Evolutionary conservation across 53 echinoderm and acorn worm species (phyloP), one percentile per base, ranked within the genome.

Genomic region (Luidia sarsii): DNA sequence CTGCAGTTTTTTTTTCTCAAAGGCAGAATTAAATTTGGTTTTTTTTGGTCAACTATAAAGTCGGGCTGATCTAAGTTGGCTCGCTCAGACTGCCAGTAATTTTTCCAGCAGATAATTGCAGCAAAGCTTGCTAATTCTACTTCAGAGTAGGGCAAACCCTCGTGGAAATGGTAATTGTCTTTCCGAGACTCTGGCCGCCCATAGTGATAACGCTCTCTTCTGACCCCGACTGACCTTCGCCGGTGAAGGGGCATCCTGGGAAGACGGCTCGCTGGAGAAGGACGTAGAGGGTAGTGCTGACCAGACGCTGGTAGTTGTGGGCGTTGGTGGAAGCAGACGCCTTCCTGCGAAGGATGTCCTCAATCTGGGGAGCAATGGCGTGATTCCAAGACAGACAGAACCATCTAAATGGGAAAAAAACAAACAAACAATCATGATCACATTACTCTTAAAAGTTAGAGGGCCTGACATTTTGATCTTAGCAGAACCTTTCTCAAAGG

Each of bases 261-360:
- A 96, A 80, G 81, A 96, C 88, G 8, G 96, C 92, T 56, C 86
- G 82, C 83, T 92, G 90, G n/a, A 96, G 86, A 11, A 96, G 90
- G 46, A 96, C 96, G 81, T 90, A 96, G 82, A 96, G 90, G 41
- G 96, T 92, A 14, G 96, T 96, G 75, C 79, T 96, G 15, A 88
- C 92, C 24, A 93, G 86, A 54, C 90, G 91, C 46, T 91, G 75
- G 69, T 65, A 57, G 63, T 66, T 75, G 51, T 87, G 71, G 9
- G 82, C 20, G 39, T 73, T 64, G n/a, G 92, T 49, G 1, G 86
- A 63, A 21, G 64, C 15, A 57, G 65, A 69, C 51, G 53, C 57
- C 15, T 67, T 82, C 66, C 75, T 87, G 55, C 84, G 92, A 11
- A 96, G 63, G 31, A 88, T 85, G 48, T 96, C 96, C 75, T 96